These are phyloP conservation scores for Lutraria rhynchaena DNA, from an alignment of 1,140 invertebrate genomes.

Conservation along the genomic window DNA sequence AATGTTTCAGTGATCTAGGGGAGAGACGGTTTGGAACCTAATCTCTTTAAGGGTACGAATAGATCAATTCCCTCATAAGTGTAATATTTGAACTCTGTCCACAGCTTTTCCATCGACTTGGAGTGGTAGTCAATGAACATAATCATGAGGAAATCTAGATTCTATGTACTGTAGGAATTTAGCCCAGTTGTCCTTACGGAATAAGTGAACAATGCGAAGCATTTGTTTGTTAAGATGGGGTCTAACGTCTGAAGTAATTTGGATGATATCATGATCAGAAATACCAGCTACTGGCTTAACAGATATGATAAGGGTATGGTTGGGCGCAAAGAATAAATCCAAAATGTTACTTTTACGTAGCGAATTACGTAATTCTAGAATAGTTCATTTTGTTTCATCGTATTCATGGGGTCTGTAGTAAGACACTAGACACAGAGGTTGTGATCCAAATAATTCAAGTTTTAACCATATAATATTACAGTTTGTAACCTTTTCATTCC, in stretches of 20 bases:
- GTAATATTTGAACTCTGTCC: background rate
- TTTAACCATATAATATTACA: too few species aligned
- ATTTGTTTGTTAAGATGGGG: constrained; percentile 2
- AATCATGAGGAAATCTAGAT: background rate
- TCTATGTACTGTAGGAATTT: background rate
- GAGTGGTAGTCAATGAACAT: background rate
- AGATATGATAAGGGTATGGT: background rate
- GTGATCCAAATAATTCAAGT: background rate
- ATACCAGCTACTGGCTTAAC: constrained; percentile 12
- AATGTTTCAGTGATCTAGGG: too few species aligned
- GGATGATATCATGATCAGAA: constrained; percentile 7
- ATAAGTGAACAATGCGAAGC: constrained; percentile 1
- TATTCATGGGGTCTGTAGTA: constrained; percentile 7
- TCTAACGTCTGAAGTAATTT: background rate
- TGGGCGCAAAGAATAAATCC: background rate
- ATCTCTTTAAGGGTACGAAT: too few species aligned
- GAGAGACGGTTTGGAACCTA: too few species aligned
- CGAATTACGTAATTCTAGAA: background rate
- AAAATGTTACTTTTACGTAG: background rate
- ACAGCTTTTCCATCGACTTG: constrained; percentile 2
- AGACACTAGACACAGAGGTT: background rate
- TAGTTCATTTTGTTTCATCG: background rate
- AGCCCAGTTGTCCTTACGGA: constrained; percentile 1
- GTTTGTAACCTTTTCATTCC: too few species aligned
- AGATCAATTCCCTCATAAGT: too few species aligned